A percentile compares a stretch with the other conserved stretches of the same genome.
These are phyloP conservation scores for Hapalemur alaotrensis DNA, from an alignment of 2,797 vertebrate genomes.

Conservation along the genomic window DNA sequence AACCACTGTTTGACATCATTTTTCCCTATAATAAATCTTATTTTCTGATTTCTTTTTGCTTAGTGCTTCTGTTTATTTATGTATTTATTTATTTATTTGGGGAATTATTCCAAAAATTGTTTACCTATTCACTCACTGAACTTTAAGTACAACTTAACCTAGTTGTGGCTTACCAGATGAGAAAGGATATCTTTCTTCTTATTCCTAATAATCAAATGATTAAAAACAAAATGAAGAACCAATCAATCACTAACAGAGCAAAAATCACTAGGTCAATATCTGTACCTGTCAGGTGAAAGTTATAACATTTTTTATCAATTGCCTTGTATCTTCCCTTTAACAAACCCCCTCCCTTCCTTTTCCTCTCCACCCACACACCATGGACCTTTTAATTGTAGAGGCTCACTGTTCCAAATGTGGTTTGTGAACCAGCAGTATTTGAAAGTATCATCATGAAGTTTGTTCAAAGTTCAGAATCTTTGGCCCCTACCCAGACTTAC, in stretches of 20 bases:
- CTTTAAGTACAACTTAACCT: background rate
- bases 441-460: background rate
- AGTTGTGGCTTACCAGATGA: background rate
- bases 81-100: background rate
- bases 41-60: background rate
- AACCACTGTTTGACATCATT: background rate
- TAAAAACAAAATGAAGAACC: background rate
- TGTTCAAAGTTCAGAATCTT: slow-evolving; percentile 4
- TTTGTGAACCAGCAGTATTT: background rate
- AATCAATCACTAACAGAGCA: background rate
- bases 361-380: background rate
- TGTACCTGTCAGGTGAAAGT: background rate
- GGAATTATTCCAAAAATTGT: background rate
- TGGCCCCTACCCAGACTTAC: background rate
- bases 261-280: background rate
- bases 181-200: background rate
- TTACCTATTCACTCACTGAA: background rate
- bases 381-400: background rate
- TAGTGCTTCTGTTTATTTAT: background rate
- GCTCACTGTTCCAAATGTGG: background rate
- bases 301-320: background rate
- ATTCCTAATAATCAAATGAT: background rate
- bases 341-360: background rate
- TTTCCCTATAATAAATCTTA: background rate
- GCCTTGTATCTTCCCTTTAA: background rate